Base-by-base conservation (phyloP, 2,888 invertebrate species). In the Dicyrtomina minuta region DNA sequence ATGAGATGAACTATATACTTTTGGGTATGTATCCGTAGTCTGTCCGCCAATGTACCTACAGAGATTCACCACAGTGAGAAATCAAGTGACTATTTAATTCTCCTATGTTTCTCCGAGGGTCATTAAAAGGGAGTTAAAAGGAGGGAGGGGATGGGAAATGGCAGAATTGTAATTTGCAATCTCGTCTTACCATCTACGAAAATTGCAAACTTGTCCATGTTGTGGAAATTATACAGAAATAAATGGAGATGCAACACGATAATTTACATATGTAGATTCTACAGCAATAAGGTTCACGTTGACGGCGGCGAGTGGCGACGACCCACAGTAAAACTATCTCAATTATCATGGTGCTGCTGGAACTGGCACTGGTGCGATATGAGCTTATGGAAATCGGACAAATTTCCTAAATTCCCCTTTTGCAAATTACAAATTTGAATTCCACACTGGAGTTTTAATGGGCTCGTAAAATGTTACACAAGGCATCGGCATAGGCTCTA, bases 361-460 rank as follows among this genome's bases (percentile, higher is more conserved):
- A n/a, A n/a, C n/a, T n/a, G n/a, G n/a, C n/a, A n/a, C n/a, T n/a
- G n/a, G n/a, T n/a, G n/a, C n/a, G n/a, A n/a, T n/a, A n/a, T n/a
- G n/a, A n/a, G n/a, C n/a, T n/a, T 22, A 17, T 33, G 33, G 17
- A 61, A 46, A 46, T 24, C 43, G 5, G 15, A 46, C 43, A 46
- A 46, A 61, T 26, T 56, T 62, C 68, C 58, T 62, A 56, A 64
- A 69, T 64, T 69, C 69, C 69, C 58, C 46, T 22, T 56, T 69
- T 56, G 64, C 56, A 56, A 59, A 61, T 61, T 46, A 61, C 61
- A 61, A 69, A 69, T 69, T 69, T 58, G 46, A 49, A 58, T 69
- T 64, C 64, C 64, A 46, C 44, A n/a, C n/a, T n/a, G n/a, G 17
- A 56, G 64, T 64, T 69, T 69, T 69, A 69, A 69, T 69, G 69